Base-by-base conservation (phyloP, 2,888 invertebrate genomes). In the Chorisops tibialis region DNA sequence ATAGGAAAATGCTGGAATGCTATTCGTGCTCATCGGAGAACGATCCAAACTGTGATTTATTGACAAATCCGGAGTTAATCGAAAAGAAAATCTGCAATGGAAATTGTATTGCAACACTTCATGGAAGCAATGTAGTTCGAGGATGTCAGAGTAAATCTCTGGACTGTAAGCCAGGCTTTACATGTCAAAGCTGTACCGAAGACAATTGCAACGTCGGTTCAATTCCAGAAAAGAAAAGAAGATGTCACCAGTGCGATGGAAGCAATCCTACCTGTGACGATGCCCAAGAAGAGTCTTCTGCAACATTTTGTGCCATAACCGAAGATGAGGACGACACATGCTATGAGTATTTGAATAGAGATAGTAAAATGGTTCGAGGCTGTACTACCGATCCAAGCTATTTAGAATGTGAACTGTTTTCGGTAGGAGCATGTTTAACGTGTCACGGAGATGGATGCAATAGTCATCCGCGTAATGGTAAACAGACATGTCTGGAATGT, bases 241-340 rank as follows among this genome's bases (percentile, higher is more conserved):
- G 30, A 1, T 73, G 73, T 52, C 68, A 68, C 41, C 70, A 72
- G 43, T 73, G 73, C 45, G 38, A n/a, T 1, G 19, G 59, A 5
- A 49, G 22, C 16, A 43, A 62, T 38, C 37, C 48, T 16, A n/a
- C 14, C 11, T 59, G 59, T 37, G n/a, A 14, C 14, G 35, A 54
- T 16, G 59, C 16, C 18, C 43, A 54, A 49, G 47, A 52, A 1
- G 6, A 9, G 4, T 2, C n/a, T 7, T 5, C 19, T 2, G 14
- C 48, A 9, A 11, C n/a, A 12, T 18, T 4, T 11, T 63, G 62
- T 30, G 14, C 5, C 1, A 47, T 12, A 19, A 11, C 22, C 24
- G 54, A 56, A 24, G 63, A 56, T 2, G 51, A 58, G 50, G 38
- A 37, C 14, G 63, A 63, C 45, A 49, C 14, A 37, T 63, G 63